Evolutionary conservation across 2,113 vertebrate species (phyloP).

Genomic region (Mus musculus): DNA sequence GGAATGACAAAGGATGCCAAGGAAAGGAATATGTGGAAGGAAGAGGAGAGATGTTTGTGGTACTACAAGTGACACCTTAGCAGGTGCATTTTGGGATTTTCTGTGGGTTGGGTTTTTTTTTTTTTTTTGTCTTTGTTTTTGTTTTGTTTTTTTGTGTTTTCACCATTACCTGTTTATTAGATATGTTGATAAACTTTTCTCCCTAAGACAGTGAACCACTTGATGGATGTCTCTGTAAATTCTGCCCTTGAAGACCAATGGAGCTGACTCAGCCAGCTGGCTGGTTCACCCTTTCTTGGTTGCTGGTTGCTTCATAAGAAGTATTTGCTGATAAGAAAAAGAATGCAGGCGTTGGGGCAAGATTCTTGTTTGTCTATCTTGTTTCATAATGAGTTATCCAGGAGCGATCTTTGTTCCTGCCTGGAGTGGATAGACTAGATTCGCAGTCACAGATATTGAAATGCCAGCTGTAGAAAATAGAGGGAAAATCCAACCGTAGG

Average conservation of each 20-base stretch:
- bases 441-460: neutral
- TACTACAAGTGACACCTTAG: neutral
- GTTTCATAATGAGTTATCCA: conserved; percentile 12
- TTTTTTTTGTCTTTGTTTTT: too few species aligned
- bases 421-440: neutral
- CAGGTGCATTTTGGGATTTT: neutral
- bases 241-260: neutral
- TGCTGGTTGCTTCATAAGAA: neutral
- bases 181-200: neutral
- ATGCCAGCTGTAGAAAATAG: conserved; percentile 7
- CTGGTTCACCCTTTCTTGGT: neutral
- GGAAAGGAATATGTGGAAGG: neutral
- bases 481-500: neutral
- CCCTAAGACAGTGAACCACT: neutral
- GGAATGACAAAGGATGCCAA: neutral
- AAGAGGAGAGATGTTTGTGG: neutral
- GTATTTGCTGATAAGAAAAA: neutral
- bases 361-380: neutral
- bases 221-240: neutral
- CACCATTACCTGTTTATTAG: neutral
- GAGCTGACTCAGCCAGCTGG: neutral
- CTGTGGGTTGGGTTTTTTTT: too few species aligned
- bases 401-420: neutral
- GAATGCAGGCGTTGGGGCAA: neutral
- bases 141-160: neutral